Evolutionary conservation across 2,797 vertebrate species (phyloP), one percentile per base, ranked within the genome.

Genomic region (Melanotaenia trifasciata): DNA sequence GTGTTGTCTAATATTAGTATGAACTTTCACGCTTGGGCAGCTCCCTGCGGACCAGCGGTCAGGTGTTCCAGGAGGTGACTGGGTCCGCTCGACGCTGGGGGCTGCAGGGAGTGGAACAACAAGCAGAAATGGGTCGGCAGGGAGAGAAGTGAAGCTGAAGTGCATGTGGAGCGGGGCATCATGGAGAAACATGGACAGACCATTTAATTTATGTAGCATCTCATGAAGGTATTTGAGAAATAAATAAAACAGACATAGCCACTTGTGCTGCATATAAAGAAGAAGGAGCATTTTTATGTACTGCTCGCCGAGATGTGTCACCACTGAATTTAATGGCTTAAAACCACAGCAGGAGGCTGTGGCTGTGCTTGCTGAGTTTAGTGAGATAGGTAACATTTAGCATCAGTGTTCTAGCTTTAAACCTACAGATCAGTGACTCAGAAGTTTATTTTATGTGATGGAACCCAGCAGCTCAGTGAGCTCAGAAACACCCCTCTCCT

Each of bases 91-190:
- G 10, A 22, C 0, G 64, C 88, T 86, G 64, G 63, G 35, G 82
- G 88, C 60, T 12, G 80, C 73, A 67, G 43, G 22, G 58, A 72
- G 50, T 69, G 57, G 28, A 67, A 87, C 75, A 69, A 65, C 5
- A 81, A 71, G 76, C 74, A 79, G 70, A 91, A 90, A 87, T 86
- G 83, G 91, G 87, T 87, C 86, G 82, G 66, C 36, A 64, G 74
- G 53, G 68, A 87, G 53, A 74, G 69, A 70, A 56, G 72, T 79
- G 84, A 88, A 70, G 81, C 60, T 59, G 45, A 81, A 71, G 66
- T 76, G 70, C 53, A 24, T 72, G 47, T 59, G 45, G 54, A 82
- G 67, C 51, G 64, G 50, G 38, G 59, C 53, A 60, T 65, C 50
- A 60, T 20, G 38, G 24, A 30, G 26, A 70, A 68, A 75, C 80